Evolutionary conservation across 1,140 invertebrate species (phyloP).

Genomic region (Scaptomyza graminum): DNA sequence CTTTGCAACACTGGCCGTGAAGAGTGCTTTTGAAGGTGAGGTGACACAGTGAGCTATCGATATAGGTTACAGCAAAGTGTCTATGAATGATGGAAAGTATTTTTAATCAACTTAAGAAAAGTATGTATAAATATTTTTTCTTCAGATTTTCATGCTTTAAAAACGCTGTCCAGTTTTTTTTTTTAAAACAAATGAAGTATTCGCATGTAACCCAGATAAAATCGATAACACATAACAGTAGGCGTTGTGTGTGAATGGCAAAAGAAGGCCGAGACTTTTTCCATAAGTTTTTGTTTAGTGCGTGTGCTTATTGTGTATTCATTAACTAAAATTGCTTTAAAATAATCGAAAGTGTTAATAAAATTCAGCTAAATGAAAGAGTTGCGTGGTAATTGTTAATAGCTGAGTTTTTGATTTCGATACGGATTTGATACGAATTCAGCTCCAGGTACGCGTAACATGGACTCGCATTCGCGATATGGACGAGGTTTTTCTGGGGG

Average conservation of each 20-base stretch:
- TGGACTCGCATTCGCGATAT: conserved; percentile 67
- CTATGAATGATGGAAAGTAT: too few relatives aligned
- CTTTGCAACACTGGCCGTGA: not conserved
- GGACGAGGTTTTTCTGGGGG: conserved; percentile 58
- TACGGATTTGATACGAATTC: conserved; percentile 37
- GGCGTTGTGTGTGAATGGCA: conserved; percentile 29
- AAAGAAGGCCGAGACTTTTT: conserved; percentile 36
- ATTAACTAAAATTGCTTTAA: not conserved
- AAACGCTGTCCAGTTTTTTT: too few relatives aligned
- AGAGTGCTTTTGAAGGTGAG: not conserved
- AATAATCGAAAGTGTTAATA: not conserved
- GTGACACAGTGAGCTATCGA: not conserved
- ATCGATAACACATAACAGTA: not conserved
- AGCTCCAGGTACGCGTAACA: conserved; percentile 49
- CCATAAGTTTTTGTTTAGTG: conserved; percentile 19
- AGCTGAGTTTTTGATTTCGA: conserved; percentile 9
- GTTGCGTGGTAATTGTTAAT: conserved; percentile 20
- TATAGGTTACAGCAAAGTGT: not conserved
- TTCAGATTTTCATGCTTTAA: too few relatives aligned
- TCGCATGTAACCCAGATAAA: not conserved
- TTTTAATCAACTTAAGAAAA: too few relatives aligned
- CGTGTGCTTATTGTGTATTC: conserved; percentile 18
- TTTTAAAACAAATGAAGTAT: not conserved
- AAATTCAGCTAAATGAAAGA: conserved; percentile 28
- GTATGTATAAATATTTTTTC: too few relatives aligned